Evolutionary conservation across 2,888 invertebrate genomes (phyloP).

Genomic region (Anticlea derivata): DNA sequence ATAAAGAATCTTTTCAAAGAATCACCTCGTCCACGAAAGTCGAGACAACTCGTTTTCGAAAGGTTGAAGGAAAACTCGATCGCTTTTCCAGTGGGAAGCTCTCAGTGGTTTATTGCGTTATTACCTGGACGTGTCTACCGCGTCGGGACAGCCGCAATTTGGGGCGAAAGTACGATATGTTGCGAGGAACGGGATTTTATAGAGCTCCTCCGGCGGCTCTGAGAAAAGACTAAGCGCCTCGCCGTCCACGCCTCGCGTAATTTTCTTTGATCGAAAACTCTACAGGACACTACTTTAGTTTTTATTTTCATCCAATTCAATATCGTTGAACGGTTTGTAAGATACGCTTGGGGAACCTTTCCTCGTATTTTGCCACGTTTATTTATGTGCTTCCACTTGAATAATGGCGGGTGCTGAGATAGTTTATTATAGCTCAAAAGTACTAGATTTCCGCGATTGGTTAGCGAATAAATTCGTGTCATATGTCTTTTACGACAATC

Average conservation of each 20-base stretch:
- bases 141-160: constrained; percentile 80
- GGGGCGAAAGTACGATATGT: constrained; percentile 79
- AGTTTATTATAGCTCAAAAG: constrained; percentile 37
- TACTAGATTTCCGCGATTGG: constrained; percentile 26
- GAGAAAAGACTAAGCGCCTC: constrained; percentile 65
- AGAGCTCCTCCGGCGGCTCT: constrained; percentile 61
- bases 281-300: constrained; percentile 64
- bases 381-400: constrained; percentile 39
- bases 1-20: constrained; percentile 65
- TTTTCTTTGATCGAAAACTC: constrained; percentile 80
- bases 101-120: constrained; percentile 84
- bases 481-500: constrained; percentile 59
- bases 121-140: constrained; percentile 82
- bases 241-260: constrained; percentile 65
- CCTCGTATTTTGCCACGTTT: constrained; percentile 39
- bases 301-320: constrained; percentile 76
- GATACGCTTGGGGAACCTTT: constrained; percentile 49
- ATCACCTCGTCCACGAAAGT: constrained; percentile 54
- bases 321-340: constrained; percentile 61
- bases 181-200: constrained; percentile 77
- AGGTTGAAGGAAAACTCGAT: constrained; percentile 81
- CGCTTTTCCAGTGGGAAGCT: constrained; percentile 81
- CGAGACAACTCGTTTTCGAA: constrained; percentile 77
- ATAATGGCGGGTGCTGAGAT: constrained; percentile 38
- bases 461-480: constrained; percentile 49